These are phyloP conservation scores for Passer domesticus DNA, from an alignment of 2,113 vertebrate species.

Conservation along the genomic window DNA sequence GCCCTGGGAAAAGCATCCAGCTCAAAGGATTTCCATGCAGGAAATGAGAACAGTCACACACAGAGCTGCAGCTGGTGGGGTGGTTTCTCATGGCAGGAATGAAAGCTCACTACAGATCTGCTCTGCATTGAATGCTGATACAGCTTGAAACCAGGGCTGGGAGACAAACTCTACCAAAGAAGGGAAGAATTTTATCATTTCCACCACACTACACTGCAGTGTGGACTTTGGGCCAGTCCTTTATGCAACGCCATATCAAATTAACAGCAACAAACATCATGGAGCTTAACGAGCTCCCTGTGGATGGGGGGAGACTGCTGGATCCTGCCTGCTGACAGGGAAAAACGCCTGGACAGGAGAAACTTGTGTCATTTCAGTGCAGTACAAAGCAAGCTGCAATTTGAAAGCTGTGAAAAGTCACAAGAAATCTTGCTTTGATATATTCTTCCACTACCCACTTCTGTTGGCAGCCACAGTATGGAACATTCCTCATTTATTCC, in stretches of 20 bases:
- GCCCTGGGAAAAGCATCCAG: neutral
- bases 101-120: neutral
- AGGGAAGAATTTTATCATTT: neutral
- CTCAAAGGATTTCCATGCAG: neutral
- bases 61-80: neutral
- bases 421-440: neutral
- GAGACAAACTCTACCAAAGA: neutral
- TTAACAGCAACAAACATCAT: slow-evolving; percentile 3
- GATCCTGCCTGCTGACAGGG: neutral
- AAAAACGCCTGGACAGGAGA: neutral
- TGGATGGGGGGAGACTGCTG: neutral
- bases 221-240: neutral
- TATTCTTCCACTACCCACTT: neutral
- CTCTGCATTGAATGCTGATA: neutral
- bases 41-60: neutral
- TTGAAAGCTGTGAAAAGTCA: neutral
- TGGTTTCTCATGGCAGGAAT: neutral
- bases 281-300: slow-evolving; percentile 22
- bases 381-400: neutral
- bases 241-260: neutral
- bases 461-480: neutral
- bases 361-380: neutral
- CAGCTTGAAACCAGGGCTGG: neutral
- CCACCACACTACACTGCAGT: neutral
- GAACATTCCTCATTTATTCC: neutral